Evolutionary conservation across 2,113 vertebrate genomes (phyloP), one percentile per base, ranked within the genome.

Genomic region (Pontoporia blainvillei): DNA sequence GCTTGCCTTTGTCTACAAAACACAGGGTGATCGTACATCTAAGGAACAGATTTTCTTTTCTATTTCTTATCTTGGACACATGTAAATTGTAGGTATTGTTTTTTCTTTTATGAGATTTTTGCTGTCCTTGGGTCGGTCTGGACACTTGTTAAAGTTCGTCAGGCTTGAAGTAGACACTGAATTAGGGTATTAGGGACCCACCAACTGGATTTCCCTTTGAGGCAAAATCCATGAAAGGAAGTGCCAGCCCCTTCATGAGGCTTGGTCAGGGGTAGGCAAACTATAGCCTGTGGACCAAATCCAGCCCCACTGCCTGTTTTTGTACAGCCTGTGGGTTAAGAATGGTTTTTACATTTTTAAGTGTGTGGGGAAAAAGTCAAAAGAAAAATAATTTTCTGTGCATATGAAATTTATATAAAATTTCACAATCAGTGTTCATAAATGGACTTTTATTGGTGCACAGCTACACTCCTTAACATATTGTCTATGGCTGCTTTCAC

Each of bases 341-440:
- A 44, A 31, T 90, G 72, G 41, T 67, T 95, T 73, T 85, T 67
- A 44, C 36, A 25, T 52, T 71, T 87, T 90, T 67, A 79, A 92
- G 49, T 83, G 46, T 41, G 34, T 79, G 5, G 3, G 15, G 49
- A 4, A 11, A 62, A 71, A 73, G 27, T 36, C n/a, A 62, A 39
- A 86, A 72, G 21, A 41, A 61, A 54, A 92, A 39, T 44, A 78
- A 36, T 36, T 36, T 73, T 87, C 75, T 69, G 20, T 73, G 31
- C 17, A n/a, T 64, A 36, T 59, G 78, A 78, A 83, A 61, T 57
- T 52, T 69, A 25, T 14, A 72, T 41, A 49, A 62, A 44, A 54
- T 59, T 46, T 59, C 57, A 27, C 39, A 84, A 88, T 64, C 29
- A 15, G 12, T 39, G 8, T 57, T 29, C 25, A 27, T 44, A 59